These are phyloP conservation scores for Drosophila lowei DNA, from an alignment of 1,140 invertebrate species.

Conservation along the genomic window DNA sequence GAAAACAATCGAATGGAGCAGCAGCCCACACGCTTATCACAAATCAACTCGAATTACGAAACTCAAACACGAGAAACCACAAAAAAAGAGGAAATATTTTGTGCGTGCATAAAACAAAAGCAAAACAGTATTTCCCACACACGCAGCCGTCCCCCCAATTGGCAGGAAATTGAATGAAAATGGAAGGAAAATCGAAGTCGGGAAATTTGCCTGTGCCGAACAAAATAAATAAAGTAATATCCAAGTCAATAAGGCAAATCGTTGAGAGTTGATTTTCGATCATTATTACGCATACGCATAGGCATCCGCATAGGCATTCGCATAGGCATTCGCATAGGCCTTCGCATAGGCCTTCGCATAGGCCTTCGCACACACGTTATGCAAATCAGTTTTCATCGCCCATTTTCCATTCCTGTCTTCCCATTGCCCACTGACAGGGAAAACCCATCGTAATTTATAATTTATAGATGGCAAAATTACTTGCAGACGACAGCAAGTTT, in stretches of 20 bases:
- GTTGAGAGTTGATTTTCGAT: slow-evolving; percentile 53
- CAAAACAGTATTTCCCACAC: slow-evolving; percentile 15
- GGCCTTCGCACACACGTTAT: slow-evolving; percentile 59
- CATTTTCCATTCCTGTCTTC: slow-evolving; percentile 7
- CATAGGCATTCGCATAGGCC: slow-evolving; percentile 40
- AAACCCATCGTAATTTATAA: slow-evolving; percentile 32
- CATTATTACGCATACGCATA: slow-evolving; percentile 70
- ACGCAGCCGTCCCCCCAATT: slow-evolving; percentile 36
- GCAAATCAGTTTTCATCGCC: slow-evolving; percentile 52
- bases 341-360: slow-evolving; percentile 6
- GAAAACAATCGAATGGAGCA: slow-evolving; percentile 64
- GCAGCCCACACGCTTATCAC: slow-evolving; percentile 49
- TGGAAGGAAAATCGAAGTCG: slow-evolving; percentile 29
- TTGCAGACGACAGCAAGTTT: slow-evolving; percentile 26
- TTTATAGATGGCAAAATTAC: slow-evolving; percentile 42
- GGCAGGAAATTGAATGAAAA: slow-evolving; percentile 29
- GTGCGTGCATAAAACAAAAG: slow-evolving; percentile 64
- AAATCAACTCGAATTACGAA: slow-evolving; percentile 76
- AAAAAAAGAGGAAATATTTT: slow-evolving; percentile 48
- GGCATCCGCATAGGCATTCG: no score
- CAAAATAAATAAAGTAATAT: slow-evolving; percentile 55
- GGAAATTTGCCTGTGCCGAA: slow-evolving; percentile 36
- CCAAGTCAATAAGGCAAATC: slow-evolving; percentile 60
- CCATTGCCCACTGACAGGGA: slow-evolving; percentile 22
- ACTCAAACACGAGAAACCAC: slow-evolving; percentile 24